Evolutionary conservation across 2,797 vertebrate genomes (phyloP).

Genomic region (Tapirus indicus): DNA sequence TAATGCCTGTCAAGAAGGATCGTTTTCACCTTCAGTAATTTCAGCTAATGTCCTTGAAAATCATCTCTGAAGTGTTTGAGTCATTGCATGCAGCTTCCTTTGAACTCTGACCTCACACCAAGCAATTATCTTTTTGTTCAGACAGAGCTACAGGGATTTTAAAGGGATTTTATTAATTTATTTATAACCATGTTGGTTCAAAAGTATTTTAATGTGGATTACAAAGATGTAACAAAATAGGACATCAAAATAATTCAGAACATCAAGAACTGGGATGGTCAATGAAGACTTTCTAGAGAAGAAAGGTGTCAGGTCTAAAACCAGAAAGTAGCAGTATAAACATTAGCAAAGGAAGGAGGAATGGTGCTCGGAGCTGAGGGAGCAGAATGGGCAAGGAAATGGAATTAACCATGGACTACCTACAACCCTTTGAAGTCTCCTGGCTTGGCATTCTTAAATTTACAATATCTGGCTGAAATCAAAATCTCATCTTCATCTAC

Average conservation of each 20-base stretch:
- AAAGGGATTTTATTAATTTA: neutral
- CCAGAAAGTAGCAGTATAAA: neutral
- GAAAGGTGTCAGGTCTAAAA: neutral
- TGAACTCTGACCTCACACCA: slow-evolving; percentile 17
- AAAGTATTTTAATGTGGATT: neutral
- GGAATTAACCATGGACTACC: neutral
- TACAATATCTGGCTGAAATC: neutral
- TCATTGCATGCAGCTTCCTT: slow-evolving; percentile 3
- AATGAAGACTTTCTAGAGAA: neutral
- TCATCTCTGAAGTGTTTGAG: neutral
- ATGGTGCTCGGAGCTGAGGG: neutral
- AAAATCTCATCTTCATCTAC: neutral
- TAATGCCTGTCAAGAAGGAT: neutral
- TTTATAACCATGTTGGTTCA: neutral
- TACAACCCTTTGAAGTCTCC: neutral
- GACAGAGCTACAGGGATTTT: neutral
- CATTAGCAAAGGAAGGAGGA: neutral
- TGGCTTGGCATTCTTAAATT: neutral
- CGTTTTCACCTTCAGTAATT: neutral
- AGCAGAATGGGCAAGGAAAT: neutral
- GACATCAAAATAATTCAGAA: neutral
- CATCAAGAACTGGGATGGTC: neutral
- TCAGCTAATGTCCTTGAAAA: neutral
- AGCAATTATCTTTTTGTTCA: slow-evolving; percentile 25
- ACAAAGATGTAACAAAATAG: neutral